These are phyloP conservation scores for Nanorana parkeri DNA, from an alignment of 2,113 vertebrate genomes.

Conservation along the genomic window DNA sequence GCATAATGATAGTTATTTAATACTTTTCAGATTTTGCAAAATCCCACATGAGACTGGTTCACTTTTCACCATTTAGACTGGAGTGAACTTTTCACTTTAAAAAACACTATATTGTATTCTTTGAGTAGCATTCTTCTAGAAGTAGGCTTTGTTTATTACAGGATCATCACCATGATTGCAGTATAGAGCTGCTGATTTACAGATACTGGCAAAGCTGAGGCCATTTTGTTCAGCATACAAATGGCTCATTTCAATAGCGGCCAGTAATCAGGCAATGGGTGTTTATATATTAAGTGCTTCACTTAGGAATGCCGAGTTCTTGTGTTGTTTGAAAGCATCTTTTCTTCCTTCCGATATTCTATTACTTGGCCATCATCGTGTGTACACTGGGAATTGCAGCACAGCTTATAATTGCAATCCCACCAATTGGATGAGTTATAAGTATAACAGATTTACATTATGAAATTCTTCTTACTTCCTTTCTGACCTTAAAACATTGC, in stretches of 20 bases:
- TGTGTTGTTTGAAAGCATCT: constrained; percentile 23
- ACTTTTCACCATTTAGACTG: too few relatives aligned
- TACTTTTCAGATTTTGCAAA: too few relatives aligned
- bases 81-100: too few relatives aligned
- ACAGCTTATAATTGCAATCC: constrained; percentile 52
- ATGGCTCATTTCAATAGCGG: constrained; percentile 39
- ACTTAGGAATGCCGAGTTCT: constrained; percentile 26
- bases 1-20: too few relatives aligned
- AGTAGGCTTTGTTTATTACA: not conserved
- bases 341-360: constrained; percentile 17
- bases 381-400: constrained; percentile 39
- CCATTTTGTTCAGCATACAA: constrained; percentile 18
- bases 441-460: constrained; percentile 56
- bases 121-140: too few relatives aligned
- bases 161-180: not conserved
- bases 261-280: constrained; percentile 44
- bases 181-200: constrained; percentile 8
- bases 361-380: constrained; percentile 38
- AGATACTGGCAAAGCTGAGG: not conserved
- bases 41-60: too few relatives aligned
- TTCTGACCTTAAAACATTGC: constrained; percentile 57
- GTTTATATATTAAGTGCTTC: constrained; percentile 44
- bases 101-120: too few relatives aligned
- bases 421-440: constrained; percentile 54
- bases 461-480: constrained; percentile 53